These are phyloP conservation scores for Acropternis orthonyx DNA, from an alignment of 2,797 vertebrate genomes.

Conservation along the genomic window DNA sequence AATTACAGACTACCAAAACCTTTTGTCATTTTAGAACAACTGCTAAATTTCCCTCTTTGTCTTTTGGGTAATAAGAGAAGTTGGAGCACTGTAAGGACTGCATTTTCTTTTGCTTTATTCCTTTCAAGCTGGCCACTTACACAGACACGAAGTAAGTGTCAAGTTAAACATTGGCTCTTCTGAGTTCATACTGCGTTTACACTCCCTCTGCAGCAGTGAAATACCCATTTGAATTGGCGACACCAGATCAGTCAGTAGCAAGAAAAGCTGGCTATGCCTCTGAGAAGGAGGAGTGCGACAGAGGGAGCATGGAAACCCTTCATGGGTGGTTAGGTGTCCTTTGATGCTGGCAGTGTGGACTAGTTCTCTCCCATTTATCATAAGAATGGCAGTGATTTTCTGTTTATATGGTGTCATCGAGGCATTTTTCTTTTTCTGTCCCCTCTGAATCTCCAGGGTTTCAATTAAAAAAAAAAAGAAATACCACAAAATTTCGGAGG, in stretches of 20 bases:
- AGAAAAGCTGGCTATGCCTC: not conserved
- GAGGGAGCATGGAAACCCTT: not conserved
- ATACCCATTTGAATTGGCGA: not conserved
- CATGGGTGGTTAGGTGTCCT: not conserved
- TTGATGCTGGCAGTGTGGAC: too few relatives aligned
- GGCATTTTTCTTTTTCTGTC: not conserved
- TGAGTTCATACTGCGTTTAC: not conserved
- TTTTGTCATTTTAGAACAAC: not conserved
- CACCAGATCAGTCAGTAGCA: not conserved
- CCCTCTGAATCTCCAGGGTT: not conserved
- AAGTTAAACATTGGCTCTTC: not conserved
- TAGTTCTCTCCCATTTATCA: not conserved
- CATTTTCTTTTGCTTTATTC: not conserved
- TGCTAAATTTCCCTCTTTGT: not conserved
- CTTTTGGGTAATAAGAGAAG: not conserved
- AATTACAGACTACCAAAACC: not conserved
- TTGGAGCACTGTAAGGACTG: not conserved
- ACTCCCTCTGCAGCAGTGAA: not conserved
- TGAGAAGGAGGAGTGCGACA: not conserved
- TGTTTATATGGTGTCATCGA: not conserved
- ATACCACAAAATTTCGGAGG: rapidly evolving
- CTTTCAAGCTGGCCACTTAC: not conserved
- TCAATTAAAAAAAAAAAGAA: not conserved
- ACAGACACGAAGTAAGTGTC: not conserved
- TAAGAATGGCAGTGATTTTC: not conserved